A percentile compares a stretch with the other conserved stretches of the same genome.
Evolutionary conservation across 2,888 invertebrate genomes (phyloP).

Genomic region (Ariolimax columbianus): DNA sequence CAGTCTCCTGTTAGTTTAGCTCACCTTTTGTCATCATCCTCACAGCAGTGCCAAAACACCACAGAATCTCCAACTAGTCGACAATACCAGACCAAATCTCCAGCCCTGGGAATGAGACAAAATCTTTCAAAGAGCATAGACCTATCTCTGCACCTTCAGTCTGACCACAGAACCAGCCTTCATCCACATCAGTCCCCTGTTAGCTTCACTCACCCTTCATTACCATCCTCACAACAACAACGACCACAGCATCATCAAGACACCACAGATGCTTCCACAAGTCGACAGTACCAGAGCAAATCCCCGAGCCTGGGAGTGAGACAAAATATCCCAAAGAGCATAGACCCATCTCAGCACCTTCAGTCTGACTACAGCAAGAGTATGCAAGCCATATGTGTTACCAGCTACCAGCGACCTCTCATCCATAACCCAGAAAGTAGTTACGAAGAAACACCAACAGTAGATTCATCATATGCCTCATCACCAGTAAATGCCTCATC

Average conservation of each 20-base stretch:
- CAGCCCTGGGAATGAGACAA: background rate
- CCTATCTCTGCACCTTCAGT: background rate
- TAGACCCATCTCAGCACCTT: background rate
- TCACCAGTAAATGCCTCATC: constrained; percentile 7
- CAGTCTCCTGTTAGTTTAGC: background rate
- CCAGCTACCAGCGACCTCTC: background rate
- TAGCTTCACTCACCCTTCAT: background rate
- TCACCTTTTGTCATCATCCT: background rate
- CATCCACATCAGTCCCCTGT: background rate
- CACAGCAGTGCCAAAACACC: no score
- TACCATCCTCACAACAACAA: background rate
- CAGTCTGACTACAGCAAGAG: background rate
- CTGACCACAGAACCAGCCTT: background rate
- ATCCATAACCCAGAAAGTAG: background rate
- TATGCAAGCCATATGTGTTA: background rate
- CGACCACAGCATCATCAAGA: background rate
- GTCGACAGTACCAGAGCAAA: background rate
- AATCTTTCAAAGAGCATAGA: background rate
- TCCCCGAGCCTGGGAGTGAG: background rate
- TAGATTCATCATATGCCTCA: constrained; percentile 4
- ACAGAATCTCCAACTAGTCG: background rate
- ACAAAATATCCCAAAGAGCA: background rate
- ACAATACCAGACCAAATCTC: background rate
- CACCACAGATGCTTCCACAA: background rate
- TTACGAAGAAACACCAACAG: background rate